These are phyloP conservation scores for Meloidogyne hapla DNA, from an alignment of 1,140 invertebrate species.

Conservation along the genomic window DNA sequence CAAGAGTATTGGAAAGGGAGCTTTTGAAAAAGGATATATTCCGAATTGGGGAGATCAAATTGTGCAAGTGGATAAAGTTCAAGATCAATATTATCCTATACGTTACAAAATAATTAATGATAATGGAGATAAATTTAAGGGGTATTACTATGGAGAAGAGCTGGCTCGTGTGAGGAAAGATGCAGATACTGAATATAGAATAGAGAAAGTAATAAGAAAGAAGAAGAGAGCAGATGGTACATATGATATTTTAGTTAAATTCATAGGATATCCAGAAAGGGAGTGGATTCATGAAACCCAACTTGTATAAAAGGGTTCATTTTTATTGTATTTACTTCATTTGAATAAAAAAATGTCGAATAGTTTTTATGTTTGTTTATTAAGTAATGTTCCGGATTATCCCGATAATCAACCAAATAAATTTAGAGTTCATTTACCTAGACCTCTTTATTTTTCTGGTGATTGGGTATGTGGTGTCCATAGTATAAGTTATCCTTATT, in stretches of 20 bases:
- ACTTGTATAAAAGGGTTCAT: constrained; percentile 15
- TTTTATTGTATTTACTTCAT: background rate
- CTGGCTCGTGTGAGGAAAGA: background rate
- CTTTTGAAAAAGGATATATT: constrained; percentile 23
- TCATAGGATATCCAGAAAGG: background rate
- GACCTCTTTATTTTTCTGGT: constrained; percentile 9
- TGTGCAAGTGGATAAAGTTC: constrained; percentile 1
- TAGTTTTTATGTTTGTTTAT: constrained; percentile 22
- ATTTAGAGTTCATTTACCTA: constrained; percentile 22
- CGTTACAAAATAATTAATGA: constrained; percentile 13
- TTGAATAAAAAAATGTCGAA: constrained; percentile 17
- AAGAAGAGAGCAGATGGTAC: constrained; percentile 5
- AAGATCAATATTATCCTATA: background rate
- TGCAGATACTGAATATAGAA: background rate
- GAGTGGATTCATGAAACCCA: constrained; percentile 12
- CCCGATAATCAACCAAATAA: constrained; percentile 16
- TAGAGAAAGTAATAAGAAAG: background rate
- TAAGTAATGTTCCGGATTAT: constrained; percentile 9
- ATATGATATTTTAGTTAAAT: background rate
- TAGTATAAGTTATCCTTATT: constrained; percentile 14
- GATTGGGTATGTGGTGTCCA: constrained; percentile 28
- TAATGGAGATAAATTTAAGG: background rate
- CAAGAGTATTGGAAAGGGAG: constrained; percentile 1
- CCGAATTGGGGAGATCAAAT: constrained; percentile 38
- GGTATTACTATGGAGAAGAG: constrained; percentile 8